Percentiles rank a stretch among this genome's conserved stretches.
These are phyloP conservation scores for Periophthalmodon schlosseri DNA, from an alignment of 2,113 vertebrate genomes.

Conservation along the genomic window DNA sequence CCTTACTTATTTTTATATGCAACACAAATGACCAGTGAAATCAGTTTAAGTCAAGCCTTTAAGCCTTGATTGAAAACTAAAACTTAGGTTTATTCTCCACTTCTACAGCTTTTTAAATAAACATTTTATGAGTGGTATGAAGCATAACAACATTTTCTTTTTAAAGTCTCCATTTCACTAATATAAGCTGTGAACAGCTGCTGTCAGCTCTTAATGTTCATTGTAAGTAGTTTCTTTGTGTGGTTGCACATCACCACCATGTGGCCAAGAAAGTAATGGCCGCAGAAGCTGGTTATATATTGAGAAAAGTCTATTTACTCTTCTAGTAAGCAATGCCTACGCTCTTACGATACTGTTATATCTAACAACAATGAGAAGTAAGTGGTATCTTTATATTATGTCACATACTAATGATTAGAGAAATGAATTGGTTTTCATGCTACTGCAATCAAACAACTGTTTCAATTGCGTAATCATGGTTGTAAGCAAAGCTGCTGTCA, in stretches of 20 bases:
- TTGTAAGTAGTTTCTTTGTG: neutral
- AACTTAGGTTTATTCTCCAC: neutral
- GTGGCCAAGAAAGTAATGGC: slow-evolving; percentile 34
- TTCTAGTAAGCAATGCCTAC: neutral
- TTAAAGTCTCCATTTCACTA: neutral
- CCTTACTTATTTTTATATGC: neutral
- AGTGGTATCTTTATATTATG: too few species aligned
- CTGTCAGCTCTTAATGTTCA: neutral
- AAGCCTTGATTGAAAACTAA: neutral
- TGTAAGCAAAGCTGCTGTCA: too few species aligned
- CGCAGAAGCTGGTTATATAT: neutral
- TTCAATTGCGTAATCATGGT: too few species aligned
- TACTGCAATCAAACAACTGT: too few species aligned
- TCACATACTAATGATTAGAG: too few species aligned
- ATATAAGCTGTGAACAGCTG: slow-evolving; percentile 9
- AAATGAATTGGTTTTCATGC: too few species aligned
- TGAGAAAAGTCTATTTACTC: neutral
- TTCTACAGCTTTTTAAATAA: neutral
- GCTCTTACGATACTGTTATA: too few species aligned
- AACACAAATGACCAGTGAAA: neutral
- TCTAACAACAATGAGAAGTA: too few species aligned
- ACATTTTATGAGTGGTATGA: neutral
- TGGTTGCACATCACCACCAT: slow-evolving; percentile 46
- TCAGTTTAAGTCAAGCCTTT: too few species aligned
- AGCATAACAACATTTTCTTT: neutral